Base-by-base conservation (phyloP, 2,113 vertebrate species). In the Thalassoma bifasciatum region DNA sequence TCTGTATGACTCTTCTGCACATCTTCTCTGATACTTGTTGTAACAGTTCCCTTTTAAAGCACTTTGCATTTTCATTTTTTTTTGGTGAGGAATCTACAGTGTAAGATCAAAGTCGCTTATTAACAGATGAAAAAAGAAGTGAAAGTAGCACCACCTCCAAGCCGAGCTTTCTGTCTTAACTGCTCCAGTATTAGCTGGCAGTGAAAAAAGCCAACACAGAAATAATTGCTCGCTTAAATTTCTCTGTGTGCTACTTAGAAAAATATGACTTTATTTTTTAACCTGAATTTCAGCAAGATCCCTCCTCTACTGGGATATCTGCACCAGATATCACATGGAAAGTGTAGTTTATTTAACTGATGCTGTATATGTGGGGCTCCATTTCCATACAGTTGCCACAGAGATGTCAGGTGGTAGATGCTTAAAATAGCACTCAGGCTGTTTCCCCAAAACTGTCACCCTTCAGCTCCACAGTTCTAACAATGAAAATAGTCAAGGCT, bases 321-420 rank as follows among this genome's bases (percentile, higher is more conserved):
- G 63, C 84, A n/a, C 64, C 57, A 71, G 34, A 75, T n/a, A 66
- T 64, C 61, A 24, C 23, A 67, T 36, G 59, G 72, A 79, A 46
- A 77, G 75, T 66, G 38, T 65, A 70, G 75, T 88, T 78, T 78
- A 72, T 82, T 82, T 21, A 83, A 84, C 86, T 83, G 83, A 81
- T 74, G 69, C 76, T 66, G 52, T 70, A 58, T 59, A 64, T 73
- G 50, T 72, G 38, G 30, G 51, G 64, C 74, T 79, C 30, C 38
- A 10, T 77, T 85, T 62, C 63, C 26, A 74, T 76, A 69, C 72
- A 64, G 69, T 70, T 74, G 72, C 77, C 64, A 68, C 69, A 19
- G 40, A 63, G 76, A 84, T 90, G 77, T 86, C 84, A 86, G 74
- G 49, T 49, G 38, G 40, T 72, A 23, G 42, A 34, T 42, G 76